Base-by-base conservation (phyloP, 2,113 vertebrate genomes). In the Puntigrus tetrazona region DNA sequence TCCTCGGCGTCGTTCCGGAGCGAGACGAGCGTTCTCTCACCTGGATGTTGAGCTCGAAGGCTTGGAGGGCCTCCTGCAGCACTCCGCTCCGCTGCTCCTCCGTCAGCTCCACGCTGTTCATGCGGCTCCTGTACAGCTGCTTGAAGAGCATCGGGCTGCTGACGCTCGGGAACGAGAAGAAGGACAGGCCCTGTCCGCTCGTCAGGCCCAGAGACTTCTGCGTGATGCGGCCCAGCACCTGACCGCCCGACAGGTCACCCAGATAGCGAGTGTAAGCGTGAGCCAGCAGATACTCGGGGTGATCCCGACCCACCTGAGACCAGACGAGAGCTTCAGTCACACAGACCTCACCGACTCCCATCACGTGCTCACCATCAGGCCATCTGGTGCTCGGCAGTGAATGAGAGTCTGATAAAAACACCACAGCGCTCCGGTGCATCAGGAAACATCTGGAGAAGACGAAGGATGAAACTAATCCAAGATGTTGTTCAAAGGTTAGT, bases 221-320 rank as follows among this genome's bases (percentile, higher is more conserved):
- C 22, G 97, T 96, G 14, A 99, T 96, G 85, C 96, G 97, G 83
- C 96, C 96, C 79, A 99, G 91, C 41, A 98, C 95, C 85, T 99
- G 97, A 0, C 98, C 98, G 2, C 97, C 98, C 0, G 98, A 99
- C n/a, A 99, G 94, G 88, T 99, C 97, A 0, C 97, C 97, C 7
- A 99, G 92, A 84, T 99, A 99, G 0, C 97, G 95, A 8, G 97
- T 99, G 88, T 99, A 99, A 76, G 97, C 92, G 7, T 99, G 97
- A 83, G 97, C 95, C 81, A 99, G 95, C 88, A 99, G 92, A 83
- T 97, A 94, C 88, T 93, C 93, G 0, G 97, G 98, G 57, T 94
- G 93, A 1, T 84, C 22, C 47, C 52, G 90, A 25, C 97, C 97
- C 7, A 98, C 84, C 1, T 96, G 90, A 69, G 65, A 69, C 31